Percentiles rank a stretch among this genome's conserved stretches.
These are phyloP conservation scores for Cynoglossus semilaevis DNA, from an alignment of 2,113 vertebrate species.

Conservation along the genomic window DNA sequence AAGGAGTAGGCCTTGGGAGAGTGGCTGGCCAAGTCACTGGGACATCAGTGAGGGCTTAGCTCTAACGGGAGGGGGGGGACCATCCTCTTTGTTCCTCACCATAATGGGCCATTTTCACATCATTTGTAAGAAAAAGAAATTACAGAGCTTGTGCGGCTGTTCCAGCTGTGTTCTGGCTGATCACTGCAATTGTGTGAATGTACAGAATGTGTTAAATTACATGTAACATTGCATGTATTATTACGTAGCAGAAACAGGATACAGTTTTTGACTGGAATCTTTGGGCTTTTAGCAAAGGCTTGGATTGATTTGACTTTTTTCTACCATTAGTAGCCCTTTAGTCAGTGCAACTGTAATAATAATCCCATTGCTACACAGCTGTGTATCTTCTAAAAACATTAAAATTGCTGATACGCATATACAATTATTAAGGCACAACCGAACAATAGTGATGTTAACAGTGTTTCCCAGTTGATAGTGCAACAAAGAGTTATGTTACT, in stretches of 20 bases:
- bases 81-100: constrained; percentile 66
- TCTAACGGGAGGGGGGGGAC: constrained; percentile 51
- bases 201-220: constrained; percentile 27
- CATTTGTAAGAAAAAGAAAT: constrained; percentile 46
- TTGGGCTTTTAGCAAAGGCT: not conserved
- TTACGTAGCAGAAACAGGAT: constrained; percentile 4
- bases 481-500: too few relatives aligned
- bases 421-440: not conserved
- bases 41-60: constrained; percentile 68
- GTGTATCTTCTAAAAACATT: too few relatives aligned
- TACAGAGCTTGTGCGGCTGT: constrained; percentile 21
- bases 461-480: too few relatives aligned
- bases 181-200: constrained; percentile 19
- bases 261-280: not conserved
- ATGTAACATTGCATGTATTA: constrained; percentile 18
- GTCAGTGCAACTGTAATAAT: too few relatives aligned
- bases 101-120: constrained; percentile 71
- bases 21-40: constrained; percentile 73
- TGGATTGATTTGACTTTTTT: constrained; percentile 8
- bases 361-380: too few relatives aligned
- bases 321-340: too few relatives aligned
- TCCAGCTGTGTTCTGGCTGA: constrained; percentile 38
- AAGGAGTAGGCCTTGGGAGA: constrained; percentile 81
- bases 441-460: too few relatives aligned
- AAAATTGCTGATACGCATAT: not conserved